Evolutionary conservation across 1,140 invertebrate species (phyloP).

Genomic region (Eubasilissa regina): DNA sequence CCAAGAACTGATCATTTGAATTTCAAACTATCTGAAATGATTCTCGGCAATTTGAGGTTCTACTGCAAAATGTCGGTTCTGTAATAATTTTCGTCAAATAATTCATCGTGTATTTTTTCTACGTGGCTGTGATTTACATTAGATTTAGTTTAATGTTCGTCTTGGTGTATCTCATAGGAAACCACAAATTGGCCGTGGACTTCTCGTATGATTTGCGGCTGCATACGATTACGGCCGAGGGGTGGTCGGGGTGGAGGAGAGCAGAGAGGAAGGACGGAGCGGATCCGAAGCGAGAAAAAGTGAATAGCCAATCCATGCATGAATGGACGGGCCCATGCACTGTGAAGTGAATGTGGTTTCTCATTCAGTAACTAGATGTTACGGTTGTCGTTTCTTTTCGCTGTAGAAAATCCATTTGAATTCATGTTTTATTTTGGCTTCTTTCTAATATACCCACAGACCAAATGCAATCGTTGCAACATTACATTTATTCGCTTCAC

Average conservation of each 20-base stretch:
- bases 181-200: conserved; percentile 42
- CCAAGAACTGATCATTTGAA: too few species aligned
- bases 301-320: conserved; percentile 39
- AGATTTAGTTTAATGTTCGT: not conserved
- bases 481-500: too few species aligned
- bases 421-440: too few species aligned
- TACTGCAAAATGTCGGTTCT: too few species aligned
- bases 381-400: conserved; percentile 36
- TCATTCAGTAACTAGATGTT: conserved; percentile 37
- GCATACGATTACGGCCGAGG: conserved; percentile 26
- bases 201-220: conserved; percentile 37
- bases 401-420: not conserved
- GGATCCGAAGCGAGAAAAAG: conserved; percentile 6
- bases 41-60: too few species aligned
- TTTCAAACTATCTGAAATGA: too few species aligned
- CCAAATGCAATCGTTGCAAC: too few species aligned
- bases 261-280: conserved; percentile 17
- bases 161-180: conserved; percentile 19
- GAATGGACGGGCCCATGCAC: conserved; percentile 29
- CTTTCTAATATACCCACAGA: too few species aligned
- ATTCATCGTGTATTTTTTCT: too few species aligned
- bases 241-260: not conserved
- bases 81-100: too few species aligned
- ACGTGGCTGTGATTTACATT: too few species aligned
- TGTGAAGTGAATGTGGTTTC: conserved; percentile 42